These are phyloP conservation scores for Andrena cerasifolii DNA, from an alignment of 1,140 invertebrate species.

Conservation along the genomic window DNA sequence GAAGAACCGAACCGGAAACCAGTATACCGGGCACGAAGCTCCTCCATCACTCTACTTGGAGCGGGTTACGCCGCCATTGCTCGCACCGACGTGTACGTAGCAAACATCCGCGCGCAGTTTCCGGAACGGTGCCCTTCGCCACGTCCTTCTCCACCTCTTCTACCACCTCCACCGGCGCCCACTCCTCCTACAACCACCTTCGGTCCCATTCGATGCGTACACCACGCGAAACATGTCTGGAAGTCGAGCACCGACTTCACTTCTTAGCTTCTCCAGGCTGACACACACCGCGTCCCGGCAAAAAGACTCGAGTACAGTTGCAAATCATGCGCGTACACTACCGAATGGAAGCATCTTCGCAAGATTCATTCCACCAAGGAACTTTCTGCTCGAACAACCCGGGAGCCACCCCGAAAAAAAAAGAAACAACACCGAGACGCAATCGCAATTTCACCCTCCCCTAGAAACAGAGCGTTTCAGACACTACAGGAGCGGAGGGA, in stretches of 20 bases:
- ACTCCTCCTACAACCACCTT: constrained; percentile 53
- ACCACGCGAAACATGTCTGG: no score
- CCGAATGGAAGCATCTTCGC: constrained; percentile 57
- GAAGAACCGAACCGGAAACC: constrained; percentile 74
- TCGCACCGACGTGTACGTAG: constrained; percentile 63
- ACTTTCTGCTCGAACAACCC: not conserved
- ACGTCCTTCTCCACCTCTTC: constrained; percentile 43
- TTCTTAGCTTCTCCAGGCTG: no score
- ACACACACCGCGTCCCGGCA: no score
- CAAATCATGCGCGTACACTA: no score
- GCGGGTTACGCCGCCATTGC: constrained; percentile 69
- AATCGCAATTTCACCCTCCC: constrained; percentile 24
- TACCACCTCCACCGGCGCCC: constrained; percentile 36
- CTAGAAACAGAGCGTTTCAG: not conserved
- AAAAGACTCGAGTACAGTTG: no score
- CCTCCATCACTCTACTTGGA: constrained; percentile 71
- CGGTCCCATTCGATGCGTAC: constrained; percentile 13
- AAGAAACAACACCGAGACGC: not conserved
- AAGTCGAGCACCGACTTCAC: no score
- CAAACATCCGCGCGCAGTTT: constrained; percentile 72
- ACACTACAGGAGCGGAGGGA: not conserved
- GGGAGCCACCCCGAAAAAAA: not conserved
- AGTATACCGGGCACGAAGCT: constrained; percentile 72
- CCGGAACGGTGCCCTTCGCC: constrained; percentile 65
- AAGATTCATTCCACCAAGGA: not conserved